Evolutionary conservation across 1,140 invertebrate species (phyloP).

Genomic region (Gerris buenoi): DNA sequence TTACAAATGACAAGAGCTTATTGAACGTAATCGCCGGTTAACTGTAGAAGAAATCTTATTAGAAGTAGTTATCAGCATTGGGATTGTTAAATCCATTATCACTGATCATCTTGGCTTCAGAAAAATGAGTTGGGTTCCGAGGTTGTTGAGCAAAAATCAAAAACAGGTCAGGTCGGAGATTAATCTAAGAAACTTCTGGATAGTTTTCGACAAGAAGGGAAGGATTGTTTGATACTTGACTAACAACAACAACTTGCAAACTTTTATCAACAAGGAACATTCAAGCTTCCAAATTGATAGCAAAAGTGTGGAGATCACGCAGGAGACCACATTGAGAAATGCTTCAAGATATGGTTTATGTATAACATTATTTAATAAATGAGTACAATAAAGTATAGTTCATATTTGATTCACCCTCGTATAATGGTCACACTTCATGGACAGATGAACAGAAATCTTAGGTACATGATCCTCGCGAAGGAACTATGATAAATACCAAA

Average conservation of each 20-base stretch:
- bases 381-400: background rate
- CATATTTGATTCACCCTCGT: background rate
- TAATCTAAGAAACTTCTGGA: constrained; percentile 7
- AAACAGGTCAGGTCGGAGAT: constrained; percentile 7
- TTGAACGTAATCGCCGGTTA: constrained; percentile 6
- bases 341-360: background rate
- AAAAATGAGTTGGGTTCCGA: constrained; percentile 8
- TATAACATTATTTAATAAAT: background rate
- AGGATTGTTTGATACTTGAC: constrained; percentile 28
- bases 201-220: constrained; percentile 13
- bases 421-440: no score
- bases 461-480: no score
- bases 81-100: constrained; percentile 4
- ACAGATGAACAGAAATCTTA: no score
- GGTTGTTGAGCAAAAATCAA: background rate
- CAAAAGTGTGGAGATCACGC: constrained; percentile 40
- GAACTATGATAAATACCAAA: no score
- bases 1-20: constrained; percentile 10
- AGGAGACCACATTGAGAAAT: background rate
- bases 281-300: constrained; percentile 56
- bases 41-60: background rate
- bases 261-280: constrained; percentile 48
- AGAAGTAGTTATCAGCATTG: constrained; percentile 2
- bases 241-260: constrained; percentile 36
- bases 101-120: constrained; percentile 3